Base-by-base conservation (phyloP, 23 tunicate genomes). In the Phallusia fumigata region DNA sequence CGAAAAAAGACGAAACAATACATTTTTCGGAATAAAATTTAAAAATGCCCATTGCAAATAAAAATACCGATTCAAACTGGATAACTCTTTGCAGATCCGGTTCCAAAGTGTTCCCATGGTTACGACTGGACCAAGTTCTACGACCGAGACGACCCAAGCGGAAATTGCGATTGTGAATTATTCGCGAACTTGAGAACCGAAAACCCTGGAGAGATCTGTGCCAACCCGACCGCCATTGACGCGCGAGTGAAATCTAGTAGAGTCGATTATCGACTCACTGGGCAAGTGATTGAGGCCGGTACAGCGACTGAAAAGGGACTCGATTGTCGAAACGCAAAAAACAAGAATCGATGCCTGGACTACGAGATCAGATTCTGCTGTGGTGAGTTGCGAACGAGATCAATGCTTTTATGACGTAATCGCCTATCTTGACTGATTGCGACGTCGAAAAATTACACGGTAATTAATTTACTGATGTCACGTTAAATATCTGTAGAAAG, bases 351-450 rank as follows among this genome's bases (percentile, higher is more conserved):
- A 30, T 74, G 77, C 35, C 13, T 30, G n/a, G 77, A 74, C 19
- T 74, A 74, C 16, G 77, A 74, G 77, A 74, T 74, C 40, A 24
- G 77, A 74, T 74, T 74, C 40, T 74, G 77, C 40, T 74, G 77
- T 74, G 77, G 77, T 74, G 16, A 74, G 77, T 74, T 58, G 47
- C 10, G 47, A n/a, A n/a, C n/a, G n/a, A n/a, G 18, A 18, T 52
- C 19, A 18, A 18, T 52, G 65, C 19, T 52, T 18, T 19, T 52
- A 19, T 52, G 65, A 52, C 65, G 18, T 18, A 52, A 52, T 18
- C 18, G n/a, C 19, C 19, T 18, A 18, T 31, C 35, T 84, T 80
- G n/a, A n/a, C n/a, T n/a, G n/a, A n/a, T n/a, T n/a, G n/a, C n/a
- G n/a, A n/a, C n/a, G n/a, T n/a, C n/a, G n/a, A n/a, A n/a, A n/a